These are phyloP conservation scores for Cathartes aura DNA, from an alignment of 2,113 vertebrate species.

Conservation along the genomic window DNA sequence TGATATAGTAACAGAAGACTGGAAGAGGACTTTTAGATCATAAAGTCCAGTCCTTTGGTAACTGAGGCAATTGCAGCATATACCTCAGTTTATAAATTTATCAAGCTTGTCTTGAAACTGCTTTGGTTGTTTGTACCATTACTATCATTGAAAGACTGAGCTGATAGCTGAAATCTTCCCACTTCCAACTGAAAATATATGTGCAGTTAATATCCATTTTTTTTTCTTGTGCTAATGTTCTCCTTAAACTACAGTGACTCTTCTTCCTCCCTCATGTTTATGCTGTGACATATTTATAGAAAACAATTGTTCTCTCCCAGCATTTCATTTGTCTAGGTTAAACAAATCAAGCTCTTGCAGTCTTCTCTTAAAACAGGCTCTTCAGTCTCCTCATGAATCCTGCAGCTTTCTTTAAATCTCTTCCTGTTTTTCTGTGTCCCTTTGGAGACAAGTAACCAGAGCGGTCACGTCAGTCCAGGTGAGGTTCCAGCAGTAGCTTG, in stretches of 20 bases:
- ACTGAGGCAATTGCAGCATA: not conserved
- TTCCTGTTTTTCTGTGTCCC: not conserved
- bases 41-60: not conserved
- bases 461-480: not conserved
- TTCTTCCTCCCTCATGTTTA: conserved; percentile 54
- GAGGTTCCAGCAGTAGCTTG: not conserved
- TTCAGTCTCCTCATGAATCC: not conserved
- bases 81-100: conserved; percentile 7
- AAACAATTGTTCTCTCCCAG: conserved; percentile 48
- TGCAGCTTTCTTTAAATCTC: not conserved
- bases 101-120: not conserved
- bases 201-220: conserved; percentile 19
- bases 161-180: not conserved
- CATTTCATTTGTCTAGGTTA: conserved; percentile 60
- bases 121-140: conserved; percentile 19
- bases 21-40: not conserved
- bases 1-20: not conserved
- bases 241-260: conserved; percentile 44
- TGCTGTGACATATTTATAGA: conserved; percentile 43
- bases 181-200: not conserved
- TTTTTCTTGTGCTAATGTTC: conserved; percentile 22
- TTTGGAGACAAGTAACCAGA: not conserved
- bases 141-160: not conserved
- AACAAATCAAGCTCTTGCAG: conserved; percentile 43
- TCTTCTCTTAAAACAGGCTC: not conserved